Conservation (phyloP, 2,888 invertebrate genomes). For the Thymelicus lineola region DNA sequence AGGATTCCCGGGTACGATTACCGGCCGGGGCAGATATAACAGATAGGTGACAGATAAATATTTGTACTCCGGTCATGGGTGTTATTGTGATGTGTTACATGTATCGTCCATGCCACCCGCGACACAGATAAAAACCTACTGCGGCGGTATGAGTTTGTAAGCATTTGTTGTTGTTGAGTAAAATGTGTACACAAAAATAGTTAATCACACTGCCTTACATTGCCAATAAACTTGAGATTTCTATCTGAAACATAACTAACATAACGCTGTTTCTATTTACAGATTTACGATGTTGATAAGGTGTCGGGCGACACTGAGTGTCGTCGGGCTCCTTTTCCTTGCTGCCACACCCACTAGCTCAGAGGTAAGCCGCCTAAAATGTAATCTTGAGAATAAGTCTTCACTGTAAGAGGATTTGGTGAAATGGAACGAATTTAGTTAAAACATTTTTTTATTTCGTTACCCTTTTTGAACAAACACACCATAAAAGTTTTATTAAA, state of each 20-base stretch:
- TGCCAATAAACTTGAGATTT: neutral
- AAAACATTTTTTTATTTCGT: constrained; percentile 12
- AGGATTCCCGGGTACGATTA: too few species aligned
- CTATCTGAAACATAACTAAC: constrained; percentile 29
- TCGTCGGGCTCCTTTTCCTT: constrained; percentile 85
- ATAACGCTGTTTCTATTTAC: constrained; percentile 60
- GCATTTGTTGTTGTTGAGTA: too few species aligned
- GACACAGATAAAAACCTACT: too few species aligned
- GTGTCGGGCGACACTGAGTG: constrained; percentile 88
- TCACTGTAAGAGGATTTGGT: constrained; percentile 23
- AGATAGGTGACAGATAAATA: too few species aligned
- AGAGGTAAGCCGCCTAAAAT: constrained; percentile 81
- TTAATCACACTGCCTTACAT: neutral
- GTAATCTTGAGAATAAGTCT: constrained; percentile 30
- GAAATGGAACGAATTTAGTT: constrained; percentile 28
- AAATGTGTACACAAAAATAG: too few species aligned
- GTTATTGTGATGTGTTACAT: too few species aligned
- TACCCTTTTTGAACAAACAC: neutral
- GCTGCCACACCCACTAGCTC: constrained; percentile 84
- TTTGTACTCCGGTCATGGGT: too few species aligned
- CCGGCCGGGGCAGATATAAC: too few species aligned
- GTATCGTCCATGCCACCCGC: too few species aligned
- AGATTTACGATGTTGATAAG: constrained; percentile 90
- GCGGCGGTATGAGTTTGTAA: too few species aligned
- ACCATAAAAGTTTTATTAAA: neutral